Base-by-base conservation (phyloP, 2,113 vertebrate species). In the Balaeniceps rex region DNA sequence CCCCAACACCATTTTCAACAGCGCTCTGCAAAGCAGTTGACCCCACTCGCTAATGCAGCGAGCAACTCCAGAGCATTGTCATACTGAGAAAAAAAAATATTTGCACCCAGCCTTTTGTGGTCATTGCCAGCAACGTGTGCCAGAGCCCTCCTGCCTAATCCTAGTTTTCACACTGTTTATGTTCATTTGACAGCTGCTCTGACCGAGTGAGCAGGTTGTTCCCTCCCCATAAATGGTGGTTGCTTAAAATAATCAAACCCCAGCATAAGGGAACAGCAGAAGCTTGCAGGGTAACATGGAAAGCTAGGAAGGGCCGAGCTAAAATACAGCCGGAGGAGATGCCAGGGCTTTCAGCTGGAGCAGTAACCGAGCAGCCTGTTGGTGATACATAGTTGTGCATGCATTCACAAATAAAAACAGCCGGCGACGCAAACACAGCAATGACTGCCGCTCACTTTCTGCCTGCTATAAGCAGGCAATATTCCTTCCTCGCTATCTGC, bases 141-240 rank as follows among this genome's bases (percentile, higher is more conserved):
- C 55, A 49, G 55, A 83, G 64, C 75, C 75, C 88, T 93, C 85
- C 79, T 47, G 79, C 82, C 79, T 88, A 46, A 84, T 54, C 88
- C 88, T 28, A 1, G 19, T 40, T 87, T 71, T 76, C 13, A 64
- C 38, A 31, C 72, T 89, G 94, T 96, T 97, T 95, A 85, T 24
- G 46, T 75, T 84, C 9, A 84, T 71, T 68, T 93, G 83, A 71
- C 90, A 93, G 92, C 83, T 55, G 72, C 80, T 79, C 22, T 75
- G 52, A 87, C 21, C 0, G 0, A 94, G 38, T 3, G 74, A 87
- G 87, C 87, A 36, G 46, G 88, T 84, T 72, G 61, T 49, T 95
- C 89, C 83, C 74, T 85, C 88, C 87, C 95, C 87, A 77, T 95
- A 96, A 91, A 97, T 79, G 87, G 94, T 85, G 57, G 7, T 79